Evolutionary conservation across 2,797 vertebrate genomes (phyloP), one percentile per base, ranked within the genome.

Genomic region (Danio tinwini): DNA sequence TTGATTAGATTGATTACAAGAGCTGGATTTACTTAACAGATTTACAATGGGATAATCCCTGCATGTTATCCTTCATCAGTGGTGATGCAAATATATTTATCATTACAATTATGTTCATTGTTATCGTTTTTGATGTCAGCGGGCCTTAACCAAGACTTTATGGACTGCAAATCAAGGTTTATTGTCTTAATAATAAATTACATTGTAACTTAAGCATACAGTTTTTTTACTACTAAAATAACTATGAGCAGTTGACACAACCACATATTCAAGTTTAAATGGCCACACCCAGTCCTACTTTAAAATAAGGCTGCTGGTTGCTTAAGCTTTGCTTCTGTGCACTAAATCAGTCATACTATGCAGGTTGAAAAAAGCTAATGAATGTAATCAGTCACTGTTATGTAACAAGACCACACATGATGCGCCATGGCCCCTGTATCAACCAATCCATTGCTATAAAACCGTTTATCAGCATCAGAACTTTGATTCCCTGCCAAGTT

Each of bases 341-440:
- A 68, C 17, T 68, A 9, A 47, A 29, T 40, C 12, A 45, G 16
- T 76, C 39, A 64, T 45, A 17, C 16, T 52, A 10, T 58, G 42
- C 2, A 6, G 9, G 16, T 50, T 78, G 12, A 52, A 59, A 13
- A 39, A 53, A 63, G 7, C 10, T 42, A 29, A 71, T 78, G n/a
- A 19, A 40, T 71, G 29, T 52, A 55, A 63, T 70, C 47, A 39
- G 39, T 64, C 68, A 63, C 3, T 49, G 7, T 72, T 72, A 55
- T 71, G 58, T 72, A 72, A 79, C 68, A 63, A 55, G 49, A 37
- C n/a, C 47, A 59, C 21, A 61, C 55, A 61, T 52, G 65, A 11
- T 64, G 19, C 13, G 29, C 59, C 19, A 39, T 64, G 19, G 49
- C 63, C 49, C 59, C 19, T 8, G 39, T 53, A 42, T 72, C 68